phyloP scores from a whole-genome alignment of 2,113 vertebrate genomes.

The Caranx ignobilis region DNA sequence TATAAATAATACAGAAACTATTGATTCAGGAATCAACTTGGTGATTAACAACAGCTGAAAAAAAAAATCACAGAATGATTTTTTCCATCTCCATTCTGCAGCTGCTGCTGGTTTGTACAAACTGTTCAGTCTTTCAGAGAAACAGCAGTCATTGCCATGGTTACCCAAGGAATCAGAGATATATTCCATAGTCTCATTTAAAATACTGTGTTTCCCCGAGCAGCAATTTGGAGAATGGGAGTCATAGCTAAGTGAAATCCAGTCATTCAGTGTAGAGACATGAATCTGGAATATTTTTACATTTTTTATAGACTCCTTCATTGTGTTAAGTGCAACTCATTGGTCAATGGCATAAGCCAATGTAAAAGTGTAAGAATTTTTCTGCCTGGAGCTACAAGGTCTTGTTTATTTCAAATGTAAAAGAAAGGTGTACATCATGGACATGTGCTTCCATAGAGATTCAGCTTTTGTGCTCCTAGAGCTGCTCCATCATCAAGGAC shows the following conservation, averaged over 20 bases:
- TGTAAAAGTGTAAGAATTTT: neutral
- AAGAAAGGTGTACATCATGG: conserved; percentile 34
- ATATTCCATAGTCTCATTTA: conserved; percentile 34
- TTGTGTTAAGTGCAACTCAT: neutral
- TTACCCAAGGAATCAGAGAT: conserved; percentile 54
- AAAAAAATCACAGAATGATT: no score
- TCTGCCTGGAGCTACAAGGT: conserved; percentile 11
- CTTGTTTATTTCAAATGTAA: conserved; percentile 22
- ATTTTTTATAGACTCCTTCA: neutral
- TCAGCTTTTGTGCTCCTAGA: conserved; percentile 21
- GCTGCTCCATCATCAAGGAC: conserved; percentile 71
- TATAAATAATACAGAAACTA: no score
- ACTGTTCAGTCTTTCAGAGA: conserved; percentile 28
- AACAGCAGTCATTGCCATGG: conserved; percentile 70
- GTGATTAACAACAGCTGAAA: no score
- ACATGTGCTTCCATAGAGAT: conserved; percentile 19
- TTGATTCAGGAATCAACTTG: no score
- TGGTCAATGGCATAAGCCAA: neutral
- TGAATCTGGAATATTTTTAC: conserved; percentile 8
- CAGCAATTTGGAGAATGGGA: neutral
- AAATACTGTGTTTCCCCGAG: conserved; percentile 11
- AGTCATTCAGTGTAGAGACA: neutral
- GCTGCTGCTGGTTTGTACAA: conserved; percentile 15
- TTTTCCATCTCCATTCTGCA: conserved; percentile 8
- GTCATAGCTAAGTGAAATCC: conserved; percentile 5